Evolutionary conservation across 1,140 invertebrate genomes (phyloP), one percentile per base, ranked within the genome.

Genomic region (Aphelinus atriplicis): DNA sequence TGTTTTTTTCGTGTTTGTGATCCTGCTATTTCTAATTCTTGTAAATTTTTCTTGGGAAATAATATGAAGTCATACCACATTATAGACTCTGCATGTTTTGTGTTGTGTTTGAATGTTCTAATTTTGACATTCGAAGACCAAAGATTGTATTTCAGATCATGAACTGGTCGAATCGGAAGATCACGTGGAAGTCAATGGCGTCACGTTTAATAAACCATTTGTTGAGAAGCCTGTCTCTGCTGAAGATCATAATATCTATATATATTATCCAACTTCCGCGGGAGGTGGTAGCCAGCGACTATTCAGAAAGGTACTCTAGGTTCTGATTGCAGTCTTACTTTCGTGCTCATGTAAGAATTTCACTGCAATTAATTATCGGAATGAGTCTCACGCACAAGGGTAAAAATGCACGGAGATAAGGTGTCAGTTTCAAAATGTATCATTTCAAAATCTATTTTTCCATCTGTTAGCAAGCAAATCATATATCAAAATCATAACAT

Each of bases 201-300:
- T 97, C 45, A 93, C 95, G 2, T 99, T 99, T 83, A 98, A 98
- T 84, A 99, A 99, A 85, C 98, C 98, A 0, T 99, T 99, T 90
- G 98, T 99, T 0, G 98, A 99, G 87, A 99, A 99, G 85, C 97
- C 97, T 1, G 93, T 98, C 57, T 98, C 96, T 43, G 98, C 98
- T 0, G 98, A 99, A 89, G 98, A 99, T 89, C 98, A 99, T 87
- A 99, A 99, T 86, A 98, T 99, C 83, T 99, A 99, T 86, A 99
- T 99, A 81, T 99, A 99, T 88, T 99, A 99, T 89, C 98, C 98
- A 0, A 97, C 96, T 3, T 97, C 96, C 3, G 98, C 98, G n/a
- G 98, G 98, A 2, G 95, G 95, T 2, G 98, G 98, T 2, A 97
- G 96, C 85, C 98, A 99, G 85, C 90, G 97, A 80, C 89, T 99